Evolutionary conservation across 2,113 vertebrate species (phyloP).

Genomic region (Gnathonemus longibarbis): DNA sequence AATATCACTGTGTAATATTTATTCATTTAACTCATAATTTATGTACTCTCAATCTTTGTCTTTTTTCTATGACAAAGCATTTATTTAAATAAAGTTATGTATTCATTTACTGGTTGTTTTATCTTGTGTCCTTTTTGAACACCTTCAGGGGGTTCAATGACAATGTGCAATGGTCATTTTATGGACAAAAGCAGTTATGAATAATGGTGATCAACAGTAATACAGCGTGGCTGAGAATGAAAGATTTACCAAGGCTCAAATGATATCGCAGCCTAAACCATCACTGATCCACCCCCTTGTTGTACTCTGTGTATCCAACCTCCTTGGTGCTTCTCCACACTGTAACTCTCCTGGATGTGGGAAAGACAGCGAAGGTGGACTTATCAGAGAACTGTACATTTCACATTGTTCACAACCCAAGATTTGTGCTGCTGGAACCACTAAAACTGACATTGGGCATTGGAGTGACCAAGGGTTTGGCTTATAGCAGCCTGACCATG

Average conservation of each 20-base stretch:
- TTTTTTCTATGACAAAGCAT: slow-evolving; percentile 98
- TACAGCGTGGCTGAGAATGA: background rate
- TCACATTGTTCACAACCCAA: background rate
- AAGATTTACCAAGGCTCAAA: background rate
- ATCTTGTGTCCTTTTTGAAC: slow-evolving; percentile 14
- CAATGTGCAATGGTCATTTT: background rate
- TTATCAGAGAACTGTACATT: too few species aligned
- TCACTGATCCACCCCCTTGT: background rate
- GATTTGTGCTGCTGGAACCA: background rate
- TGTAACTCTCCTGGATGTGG: background rate
- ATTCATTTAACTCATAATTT: slow-evolving; percentile 97
- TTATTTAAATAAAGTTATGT: slow-evolving; percentile 99
- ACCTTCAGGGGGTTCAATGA: background rate
- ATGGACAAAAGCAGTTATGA: background rate
- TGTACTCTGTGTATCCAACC: background rate
- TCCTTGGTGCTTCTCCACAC: background rate
- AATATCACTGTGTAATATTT: slow-evolving; percentile 99
- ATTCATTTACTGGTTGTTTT: slow-evolving; percentile 67
- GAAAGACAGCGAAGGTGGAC: background rate
- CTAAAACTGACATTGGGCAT: background rate
- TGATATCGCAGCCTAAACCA: background rate
- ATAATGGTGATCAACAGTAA: background rate
- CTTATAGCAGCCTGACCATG: background rate
- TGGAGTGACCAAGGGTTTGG: background rate
- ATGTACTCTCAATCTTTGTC: slow-evolving; percentile 99